phyloP scores from a whole-genome alignment of 1,140 invertebrate genomes.

The Diprion similis region DNA sequence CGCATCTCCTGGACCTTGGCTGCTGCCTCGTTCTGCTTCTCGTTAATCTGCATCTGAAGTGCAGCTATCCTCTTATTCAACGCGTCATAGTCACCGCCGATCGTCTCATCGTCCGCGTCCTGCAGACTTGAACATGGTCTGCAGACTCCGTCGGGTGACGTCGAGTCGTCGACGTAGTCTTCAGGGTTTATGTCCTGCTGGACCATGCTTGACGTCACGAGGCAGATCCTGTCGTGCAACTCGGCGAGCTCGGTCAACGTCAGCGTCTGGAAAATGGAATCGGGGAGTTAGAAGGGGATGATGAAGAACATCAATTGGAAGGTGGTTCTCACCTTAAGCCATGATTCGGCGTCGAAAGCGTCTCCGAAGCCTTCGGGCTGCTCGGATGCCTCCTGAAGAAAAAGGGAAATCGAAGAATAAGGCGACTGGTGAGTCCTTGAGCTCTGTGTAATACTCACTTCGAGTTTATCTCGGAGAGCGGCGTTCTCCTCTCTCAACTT shows the following conservation, averaged over 20 bases:
- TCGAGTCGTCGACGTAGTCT: not conserved
- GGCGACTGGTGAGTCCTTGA: not conserved
- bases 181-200: slow-evolving; percentile 26
- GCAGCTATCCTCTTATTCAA: slow-evolving; percentile 46
- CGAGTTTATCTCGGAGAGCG: slow-evolving; percentile 4
- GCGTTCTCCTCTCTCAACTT: slow-evolving; percentile 20
- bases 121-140: not conserved
- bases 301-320: not conserved
- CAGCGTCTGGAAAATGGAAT: slow-evolving; percentile 38
- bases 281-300: slow-evolving; percentile 1
- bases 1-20: slow-evolving; percentile 42
- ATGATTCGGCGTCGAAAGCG: slow-evolving; percentile 40
- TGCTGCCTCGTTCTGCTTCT: slow-evolving; percentile 42
- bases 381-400: not conserved
- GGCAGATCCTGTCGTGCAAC: slow-evolving; percentile 49
- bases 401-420: too few species aligned
- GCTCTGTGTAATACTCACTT: not conserved
- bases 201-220: slow-evolving; percentile 42
- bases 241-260: slow-evolving; percentile 48
- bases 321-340: slow-evolving; percentile 41
- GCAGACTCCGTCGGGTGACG: not conserved
- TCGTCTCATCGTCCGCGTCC: slow-evolving; percentile 12
- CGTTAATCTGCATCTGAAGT: slow-evolving; percentile 46
- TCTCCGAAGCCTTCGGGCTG: not conserved
- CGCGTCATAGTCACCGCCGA: slow-evolving; percentile 33